Base-by-base conservation (phyloP, 1,140 invertebrate genomes). In the Ylistrum balloti region DNA sequence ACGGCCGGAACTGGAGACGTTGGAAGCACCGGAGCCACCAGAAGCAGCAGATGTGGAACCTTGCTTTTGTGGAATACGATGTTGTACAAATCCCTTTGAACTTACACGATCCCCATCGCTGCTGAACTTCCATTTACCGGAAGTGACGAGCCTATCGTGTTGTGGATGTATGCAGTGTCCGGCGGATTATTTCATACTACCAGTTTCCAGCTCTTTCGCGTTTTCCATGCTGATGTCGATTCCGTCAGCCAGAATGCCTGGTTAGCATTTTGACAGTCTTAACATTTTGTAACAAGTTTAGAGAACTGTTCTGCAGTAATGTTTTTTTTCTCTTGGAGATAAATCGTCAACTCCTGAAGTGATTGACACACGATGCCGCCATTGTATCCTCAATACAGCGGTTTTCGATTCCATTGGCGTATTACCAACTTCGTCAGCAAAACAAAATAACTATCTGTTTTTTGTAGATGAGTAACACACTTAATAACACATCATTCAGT, bases 101-200 rank as follows among this genome's bases (percentile, higher is more conserved):
- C n/a, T 74, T 5, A 74, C n/a, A 9, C 56, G 56, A n/a, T 74
- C 56, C 2, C 22, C 56, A 9, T 17, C 3, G 1, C n/a, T 74
- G n/a, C 5, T 74, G n/a, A 74, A 74, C 11, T 74, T 74, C 56
- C 56, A 74, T 74, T 17, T 74, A 74, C 56, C 56, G n/a, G n/a
- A 74, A 74, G 22, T 74, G 0, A 17, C 56, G 1, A 28, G n/a
- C 17, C 3, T 74, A 28, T 74, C 56, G 56, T 74, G 56, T 74
- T 74, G 56, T 74, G 56, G 56, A 74, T 74, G 56, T 74, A 74
- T n/a, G 56, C 13, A 22, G 28, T 74, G 56, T 74, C 56, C 56
- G 22, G 22, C 56, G 1, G 56, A 11, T 28, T 74, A 74, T 28
- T 74, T 74, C 56, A 74, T 74, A 28, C 5, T 74, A 74, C 56